These are phyloP conservation scores for Caenorhabditis wallacei DNA, from an alignment of 2,888 invertebrate genomes.

Conservation along the genomic window DNA sequence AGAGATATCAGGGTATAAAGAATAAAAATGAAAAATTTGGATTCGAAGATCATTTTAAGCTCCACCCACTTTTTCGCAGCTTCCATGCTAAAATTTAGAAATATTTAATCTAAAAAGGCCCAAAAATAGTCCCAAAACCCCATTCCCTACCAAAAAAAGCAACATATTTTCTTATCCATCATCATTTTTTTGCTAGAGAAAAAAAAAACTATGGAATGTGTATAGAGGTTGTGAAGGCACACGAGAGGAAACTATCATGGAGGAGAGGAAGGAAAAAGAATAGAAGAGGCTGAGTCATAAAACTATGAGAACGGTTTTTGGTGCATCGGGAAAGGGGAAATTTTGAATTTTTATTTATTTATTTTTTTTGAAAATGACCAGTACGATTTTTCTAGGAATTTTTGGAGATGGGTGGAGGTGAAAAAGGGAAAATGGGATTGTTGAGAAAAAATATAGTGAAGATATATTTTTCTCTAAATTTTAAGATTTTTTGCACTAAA, in stretches of 20 bases:
- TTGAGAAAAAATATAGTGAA: not conserved
- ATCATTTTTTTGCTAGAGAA: not conserved
- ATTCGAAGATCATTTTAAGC: not conserved
- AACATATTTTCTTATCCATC: conserved; percentile 14
- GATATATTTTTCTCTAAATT: too few relatives aligned
- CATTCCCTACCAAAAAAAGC: not conserved
- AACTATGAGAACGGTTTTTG: not conserved
- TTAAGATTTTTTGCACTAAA: too few relatives aligned
- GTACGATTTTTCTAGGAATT: not conserved
- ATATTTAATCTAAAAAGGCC: too few relatives aligned
- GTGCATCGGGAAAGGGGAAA: conserved; percentile 6
- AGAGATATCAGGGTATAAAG: not conserved
- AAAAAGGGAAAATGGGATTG: too few relatives aligned
- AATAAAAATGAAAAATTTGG: conserved; percentile 13
- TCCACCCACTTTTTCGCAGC: not conserved
- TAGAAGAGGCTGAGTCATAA: conserved; percentile 31
- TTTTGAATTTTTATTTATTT: not conserved
- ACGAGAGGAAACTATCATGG: not conserved
- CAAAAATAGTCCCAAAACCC: not conserved
- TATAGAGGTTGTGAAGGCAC: conserved; percentile 2
- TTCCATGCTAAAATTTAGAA: too few relatives aligned
- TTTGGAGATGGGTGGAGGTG: not conserved
- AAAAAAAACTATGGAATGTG: conserved; percentile 17
- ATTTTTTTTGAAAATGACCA: not conserved
- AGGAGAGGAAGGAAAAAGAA: not conserved